phyloP scores from a whole-genome alignment of 2,888 invertebrate species.

The Lapara coniferarum region DNA sequence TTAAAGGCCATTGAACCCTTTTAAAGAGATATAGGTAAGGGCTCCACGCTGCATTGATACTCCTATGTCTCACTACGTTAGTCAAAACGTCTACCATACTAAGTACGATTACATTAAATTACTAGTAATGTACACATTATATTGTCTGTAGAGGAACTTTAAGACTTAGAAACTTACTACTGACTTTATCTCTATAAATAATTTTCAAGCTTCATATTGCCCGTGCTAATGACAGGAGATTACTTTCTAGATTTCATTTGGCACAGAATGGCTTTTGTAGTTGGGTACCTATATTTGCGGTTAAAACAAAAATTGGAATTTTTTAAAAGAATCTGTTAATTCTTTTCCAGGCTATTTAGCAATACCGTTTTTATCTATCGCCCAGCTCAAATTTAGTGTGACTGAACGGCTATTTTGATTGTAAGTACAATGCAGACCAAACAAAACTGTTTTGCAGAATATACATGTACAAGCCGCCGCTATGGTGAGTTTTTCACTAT shows the following conservation, averaged over 20 bases:
- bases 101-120: slow-evolving; percentile 18
- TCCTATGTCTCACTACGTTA: neutral
- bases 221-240: neutral
- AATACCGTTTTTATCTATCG: too few relatives aligned
- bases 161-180: slow-evolving; percentile 31
- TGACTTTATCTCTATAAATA: slow-evolving; percentile 1
- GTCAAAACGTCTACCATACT: slow-evolving; percentile 12
- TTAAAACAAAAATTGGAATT: neutral
- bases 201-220: neutral
- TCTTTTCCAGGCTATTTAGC: too few relatives aligned
- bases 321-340: too few relatives aligned
- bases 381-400: too few relatives aligned
- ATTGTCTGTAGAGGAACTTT: slow-evolving; percentile 80
- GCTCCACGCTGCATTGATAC: neutral
- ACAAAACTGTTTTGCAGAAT: too few relatives aligned
- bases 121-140: slow-evolving; percentile 40
- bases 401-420: too few relatives aligned
- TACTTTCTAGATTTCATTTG: neutral
- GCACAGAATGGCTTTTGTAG: neutral
- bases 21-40: neutral
- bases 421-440: too few relatives aligned
- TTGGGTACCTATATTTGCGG: neutral
- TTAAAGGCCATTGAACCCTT: neutral
- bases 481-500: too few relatives aligned
- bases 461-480: too few relatives aligned